phyloP scores from a whole-genome alignment of 1,140 invertebrate genomes.

The Cotesia chilonis region DNA sequence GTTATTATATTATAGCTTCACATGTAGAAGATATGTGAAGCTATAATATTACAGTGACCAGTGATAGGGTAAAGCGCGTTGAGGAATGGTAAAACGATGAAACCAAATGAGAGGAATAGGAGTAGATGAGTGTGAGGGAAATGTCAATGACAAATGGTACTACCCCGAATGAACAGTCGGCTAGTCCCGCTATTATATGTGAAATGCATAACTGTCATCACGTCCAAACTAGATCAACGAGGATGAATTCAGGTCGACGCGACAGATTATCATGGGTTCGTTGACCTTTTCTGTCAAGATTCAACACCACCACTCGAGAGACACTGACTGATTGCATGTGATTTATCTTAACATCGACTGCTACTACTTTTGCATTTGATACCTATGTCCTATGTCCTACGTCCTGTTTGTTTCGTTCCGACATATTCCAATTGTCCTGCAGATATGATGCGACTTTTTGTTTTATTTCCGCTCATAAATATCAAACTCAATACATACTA shows the following conservation, averaged over 20 bases:
- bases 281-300: conserved; percentile 35
- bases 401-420: too few species aligned
- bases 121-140: conserved; percentile 15
- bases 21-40: conserved; percentile 27
- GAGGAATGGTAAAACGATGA: conserved; percentile 8
- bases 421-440: too few species aligned
- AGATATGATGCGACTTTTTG: too few species aligned
- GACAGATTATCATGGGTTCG: conserved; percentile 31
- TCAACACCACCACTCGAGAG: background rate
- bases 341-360: conserved; percentile 21
- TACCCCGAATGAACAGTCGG: conserved; percentile 49
- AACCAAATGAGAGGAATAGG: background rate
- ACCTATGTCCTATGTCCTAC: background rate
- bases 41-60: conserved; percentile 33
- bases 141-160: conserved; percentile 49
- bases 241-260: conserved; percentile 28
- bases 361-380: background rate
- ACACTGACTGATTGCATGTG: conserved; percentile 12
- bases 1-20: conserved; percentile 24
- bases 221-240: conserved; percentile 54
- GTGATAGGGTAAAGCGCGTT: conserved; percentile 1
- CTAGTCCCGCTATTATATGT: conserved; percentile 44
- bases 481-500: too few species aligned
- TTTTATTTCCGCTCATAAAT: too few species aligned
- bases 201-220: conserved; percentile 59